A percentile compares a stretch with the other conserved stretches of the same genome.
phyloP scores from a whole-genome alignment of 2,888 invertebrate species.

The Hedychridium roseum region DNA sequence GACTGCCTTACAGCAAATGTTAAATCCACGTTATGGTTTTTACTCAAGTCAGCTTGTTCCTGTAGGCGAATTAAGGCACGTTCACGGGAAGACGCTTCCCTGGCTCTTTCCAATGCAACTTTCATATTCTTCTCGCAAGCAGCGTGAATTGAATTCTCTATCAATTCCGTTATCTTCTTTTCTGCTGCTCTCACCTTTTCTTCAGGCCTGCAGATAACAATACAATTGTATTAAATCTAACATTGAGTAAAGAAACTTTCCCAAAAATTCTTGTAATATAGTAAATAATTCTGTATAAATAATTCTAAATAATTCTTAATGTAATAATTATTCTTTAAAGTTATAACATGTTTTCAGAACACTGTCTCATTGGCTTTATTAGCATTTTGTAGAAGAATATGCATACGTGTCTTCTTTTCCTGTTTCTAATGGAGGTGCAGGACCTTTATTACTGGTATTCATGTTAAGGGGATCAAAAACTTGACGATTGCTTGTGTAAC shows the following conservation, averaged over 20 bases:
- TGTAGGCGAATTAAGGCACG: conserved; percentile 87
- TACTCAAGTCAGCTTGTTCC: conserved; percentile 89
- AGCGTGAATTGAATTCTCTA: conserved; percentile 89
- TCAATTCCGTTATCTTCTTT: conserved; percentile 83
- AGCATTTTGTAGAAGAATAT: conserved; percentile 5
- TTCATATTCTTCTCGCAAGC: conserved; percentile 71
- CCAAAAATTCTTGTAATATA: no score
- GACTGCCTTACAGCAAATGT: conserved; percentile 92
- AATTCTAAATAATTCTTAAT: conserved; percentile 8
- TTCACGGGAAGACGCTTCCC: conserved; percentile 95
- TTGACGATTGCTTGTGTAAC: conserved; percentile 79
- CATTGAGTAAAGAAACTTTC: no score
- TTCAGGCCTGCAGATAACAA: conserved; percentile 86
- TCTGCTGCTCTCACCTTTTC: conserved; percentile 92
- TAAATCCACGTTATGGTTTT: conserved; percentile 92
- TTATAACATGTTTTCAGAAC: no score
- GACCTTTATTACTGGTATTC: conserved; percentile 63
- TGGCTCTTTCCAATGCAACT: conserved; percentile 87
- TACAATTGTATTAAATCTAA: no score
- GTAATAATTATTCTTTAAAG: neutral
- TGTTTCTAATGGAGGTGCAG: conserved; percentile 72
- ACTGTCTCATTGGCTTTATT: no score
- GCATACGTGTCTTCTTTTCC: conserved; percentile 82
- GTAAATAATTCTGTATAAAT: no score
- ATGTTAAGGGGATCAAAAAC: conserved; percentile 83